These are phyloP conservation scores for Apantesis nais DNA, from an alignment of 2,888 invertebrate species.

Conservation along the genomic window DNA sequence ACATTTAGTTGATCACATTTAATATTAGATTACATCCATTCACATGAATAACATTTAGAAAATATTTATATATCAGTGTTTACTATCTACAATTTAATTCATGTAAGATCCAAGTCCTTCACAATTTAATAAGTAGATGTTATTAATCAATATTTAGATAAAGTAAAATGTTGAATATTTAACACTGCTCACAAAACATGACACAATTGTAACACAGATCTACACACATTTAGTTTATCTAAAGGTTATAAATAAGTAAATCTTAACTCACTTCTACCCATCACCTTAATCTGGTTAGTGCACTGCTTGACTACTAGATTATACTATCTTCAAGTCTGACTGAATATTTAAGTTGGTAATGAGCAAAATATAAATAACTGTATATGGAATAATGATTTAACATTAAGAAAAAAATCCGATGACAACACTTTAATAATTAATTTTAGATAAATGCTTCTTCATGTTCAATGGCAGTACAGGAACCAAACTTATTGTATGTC, in stretches of 20 bases:
- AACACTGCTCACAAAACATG: not conserved
- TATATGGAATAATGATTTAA: not conserved
- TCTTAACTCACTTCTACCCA: not conserved
- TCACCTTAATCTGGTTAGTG: not conserved
- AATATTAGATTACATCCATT: not conserved
- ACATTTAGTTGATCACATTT: slow-evolving; percentile 6
- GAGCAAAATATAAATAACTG: not conserved
- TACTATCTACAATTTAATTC: not conserved
- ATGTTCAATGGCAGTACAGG: not conserved
- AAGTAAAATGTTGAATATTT: not conserved
- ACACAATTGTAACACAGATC: not conserved
- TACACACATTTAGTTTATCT: not conserved
- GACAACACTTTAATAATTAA: not conserved
- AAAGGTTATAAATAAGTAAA: not conserved
- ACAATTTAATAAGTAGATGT: not conserved
- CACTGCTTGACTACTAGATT: not conserved
- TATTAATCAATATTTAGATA: not conserved
- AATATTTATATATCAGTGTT: slow-evolving; percentile 2
- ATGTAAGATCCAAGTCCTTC: not conserved
- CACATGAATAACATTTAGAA: not conserved
- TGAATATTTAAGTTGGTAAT: not conserved
- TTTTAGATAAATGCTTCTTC: not conserved
- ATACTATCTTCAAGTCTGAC: not conserved
- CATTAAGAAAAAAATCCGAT: not conserved
- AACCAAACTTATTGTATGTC: not conserved